A percentile compares a stretch with the other conserved stretches of the same genome.
Evolutionary conservation across 2,888 invertebrate species (phyloP).

Genomic region (Pheosia tremula): DNA sequence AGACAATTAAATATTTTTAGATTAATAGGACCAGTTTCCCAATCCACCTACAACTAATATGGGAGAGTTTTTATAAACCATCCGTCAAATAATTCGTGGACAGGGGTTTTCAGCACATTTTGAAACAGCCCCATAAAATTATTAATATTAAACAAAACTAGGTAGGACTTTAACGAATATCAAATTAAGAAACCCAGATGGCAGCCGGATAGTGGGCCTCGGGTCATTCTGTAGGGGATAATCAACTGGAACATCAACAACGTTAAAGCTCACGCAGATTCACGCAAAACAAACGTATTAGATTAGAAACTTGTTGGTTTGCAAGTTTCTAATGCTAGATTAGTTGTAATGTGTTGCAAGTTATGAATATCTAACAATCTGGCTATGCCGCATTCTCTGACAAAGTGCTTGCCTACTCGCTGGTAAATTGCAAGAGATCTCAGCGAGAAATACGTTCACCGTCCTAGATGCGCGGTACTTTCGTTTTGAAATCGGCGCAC

Average conservation of each 20-base stretch:
- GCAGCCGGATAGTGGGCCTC: background rate
- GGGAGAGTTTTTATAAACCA: too few species aligned
- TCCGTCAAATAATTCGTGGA: too few species aligned
- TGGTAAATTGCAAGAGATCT: slow-evolving; percentile 81
- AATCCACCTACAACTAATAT: too few species aligned
- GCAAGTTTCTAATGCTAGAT: slow-evolving; percentile 58
- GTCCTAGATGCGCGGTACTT: slow-evolving; percentile 84
- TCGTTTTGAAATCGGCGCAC: slow-evolving; percentile 84
- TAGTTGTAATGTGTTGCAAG: slow-evolving; percentile 65
- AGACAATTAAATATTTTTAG: too few species aligned
- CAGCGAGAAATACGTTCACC: slow-evolving; percentile 82
- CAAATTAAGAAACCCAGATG: background rate
- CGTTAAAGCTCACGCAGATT: slow-evolving; percentile 29
- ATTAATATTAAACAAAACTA: too few species aligned
- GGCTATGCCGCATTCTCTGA: slow-evolving; percentile 70
- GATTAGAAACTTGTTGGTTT: slow-evolving; percentile 67
- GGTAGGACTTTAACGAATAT: background rate
- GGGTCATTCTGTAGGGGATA: slow-evolving; percentile 6
- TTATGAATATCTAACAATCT: slow-evolving; percentile 76
- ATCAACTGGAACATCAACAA: slow-evolving; percentile 31
- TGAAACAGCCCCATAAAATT: too few species aligned
- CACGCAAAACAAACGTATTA: slow-evolving; percentile 55
- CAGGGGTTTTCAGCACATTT: too few species aligned
- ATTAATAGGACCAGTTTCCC: too few species aligned
- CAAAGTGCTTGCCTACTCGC: slow-evolving; percentile 62